These are phyloP conservation scores for Trisateles emortualis DNA, from an alignment of 2,888 invertebrate species.

Conservation along the genomic window DNA sequence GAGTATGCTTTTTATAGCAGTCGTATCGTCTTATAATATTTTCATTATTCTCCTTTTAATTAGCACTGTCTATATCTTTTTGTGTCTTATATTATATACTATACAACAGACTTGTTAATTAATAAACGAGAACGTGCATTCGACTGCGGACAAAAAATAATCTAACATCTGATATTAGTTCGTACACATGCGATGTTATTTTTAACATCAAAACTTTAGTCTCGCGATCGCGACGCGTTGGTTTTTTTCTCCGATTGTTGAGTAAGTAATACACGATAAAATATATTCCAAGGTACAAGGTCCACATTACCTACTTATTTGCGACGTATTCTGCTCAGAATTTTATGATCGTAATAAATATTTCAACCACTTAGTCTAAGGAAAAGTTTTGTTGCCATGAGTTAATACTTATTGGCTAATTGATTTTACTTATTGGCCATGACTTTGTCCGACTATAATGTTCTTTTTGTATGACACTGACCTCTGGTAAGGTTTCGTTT, in stretches of 20 bases:
- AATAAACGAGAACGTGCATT: neutral
- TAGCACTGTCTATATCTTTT: no score
- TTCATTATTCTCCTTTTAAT: no score
- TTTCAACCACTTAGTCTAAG: neutral
- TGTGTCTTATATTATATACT: no score
- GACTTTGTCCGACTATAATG: neutral
- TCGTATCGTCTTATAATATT: no score
- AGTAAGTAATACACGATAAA: neutral
- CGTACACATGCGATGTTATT: neutral
- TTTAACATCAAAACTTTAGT: neutral
- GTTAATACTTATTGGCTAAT: neutral
- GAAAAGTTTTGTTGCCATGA: neutral
- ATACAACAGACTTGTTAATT: neutral
- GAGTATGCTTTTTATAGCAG: no score
- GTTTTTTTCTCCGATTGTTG: neutral
- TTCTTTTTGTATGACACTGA: neutral
- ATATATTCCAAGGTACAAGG: conserved; percentile 1
- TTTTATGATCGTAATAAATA: neutral
- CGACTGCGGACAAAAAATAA: neutral
- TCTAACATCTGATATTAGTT: neutral
- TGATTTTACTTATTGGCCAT: neutral
- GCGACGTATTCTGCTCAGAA: neutral
- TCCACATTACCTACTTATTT: neutral
- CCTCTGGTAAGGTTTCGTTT: neutral
- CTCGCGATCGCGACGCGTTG: neutral